Evolutionary conservation across 2,888 invertebrate genomes (phyloP), one percentile per base, ranked within the genome.

Genomic region (Eristalis intricaria): DNA sequence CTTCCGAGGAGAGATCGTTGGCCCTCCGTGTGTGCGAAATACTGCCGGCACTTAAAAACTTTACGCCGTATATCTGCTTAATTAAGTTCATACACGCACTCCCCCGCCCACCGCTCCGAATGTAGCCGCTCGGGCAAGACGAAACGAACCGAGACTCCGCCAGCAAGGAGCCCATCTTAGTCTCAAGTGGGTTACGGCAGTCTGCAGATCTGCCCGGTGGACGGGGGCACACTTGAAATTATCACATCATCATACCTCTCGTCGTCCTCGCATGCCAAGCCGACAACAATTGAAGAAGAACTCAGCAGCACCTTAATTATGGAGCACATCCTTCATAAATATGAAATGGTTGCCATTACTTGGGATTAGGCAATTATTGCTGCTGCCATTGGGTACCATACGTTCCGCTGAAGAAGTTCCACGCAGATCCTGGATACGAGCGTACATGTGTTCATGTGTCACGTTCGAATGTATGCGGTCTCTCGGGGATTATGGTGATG

Each of bases 271-370:
- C 11, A 56, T 61, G 38, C 40, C 38, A 23, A 69, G 40, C 22
- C 35, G 74, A 68, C 68, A 61, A 86, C 78, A 75, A 83, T 83
- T 75, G 26, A 15, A 26, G 84, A 79, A 63, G 78, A 65, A 65
- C n/a, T 69, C 40, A 70, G 65, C 61, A 84, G 87, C 87, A 76
- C 87, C 87, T 87, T 87, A 87, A 87, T 87, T 87, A 84, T 87
- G 87, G 84, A 87, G 65, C 76, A 84, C 61, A 87, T 87, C 84
- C 84, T 87, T 87, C 87, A 87, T 87, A 87, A 87, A 87, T 87
- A 87, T 87, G 87, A 87, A 87, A 87, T 87, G 87, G 87, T 84
- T 87, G 84, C 87, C 87, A 84, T 87, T 87, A 87, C 79, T 84
- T 35, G 68, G 79, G 79, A 87, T 80, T 84, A 87, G 87, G 84